Evolutionary conservation across 1,140 invertebrate genomes (phyloP).

Genomic region (Telenomus remus): DNA sequence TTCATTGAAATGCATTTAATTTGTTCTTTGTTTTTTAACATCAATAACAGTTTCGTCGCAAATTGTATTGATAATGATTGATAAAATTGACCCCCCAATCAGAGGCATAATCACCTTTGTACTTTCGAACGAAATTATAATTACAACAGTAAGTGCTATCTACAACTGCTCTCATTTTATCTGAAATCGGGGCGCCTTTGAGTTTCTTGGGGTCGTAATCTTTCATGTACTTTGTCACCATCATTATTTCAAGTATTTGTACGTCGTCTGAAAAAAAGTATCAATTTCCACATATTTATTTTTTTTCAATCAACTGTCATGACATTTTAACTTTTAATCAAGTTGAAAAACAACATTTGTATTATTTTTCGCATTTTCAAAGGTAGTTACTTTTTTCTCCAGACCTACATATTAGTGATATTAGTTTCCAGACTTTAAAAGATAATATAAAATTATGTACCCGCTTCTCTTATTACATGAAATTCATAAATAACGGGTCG

Average conservation of each 20-base stretch:
- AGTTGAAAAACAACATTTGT: no score
- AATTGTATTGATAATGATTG: constrained; percentile 18
- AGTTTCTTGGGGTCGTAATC: background rate
- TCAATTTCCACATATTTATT: no score
- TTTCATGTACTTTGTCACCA: constrained; percentile 10
- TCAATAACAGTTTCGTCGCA: background rate
- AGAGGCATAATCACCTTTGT: constrained; percentile 27
- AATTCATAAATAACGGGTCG: constrained; percentile 5
- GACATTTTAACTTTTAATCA: no score
- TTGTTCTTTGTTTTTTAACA: background rate
- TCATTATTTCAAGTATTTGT: constrained; percentile 17
- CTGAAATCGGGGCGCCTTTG: background rate
- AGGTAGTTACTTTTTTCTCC: no score
- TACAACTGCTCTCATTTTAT: constrained; percentile 2
- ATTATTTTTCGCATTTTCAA: no score
- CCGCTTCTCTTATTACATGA: constrained; percentile 4
- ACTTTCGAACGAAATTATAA: constrained; percentile 39
- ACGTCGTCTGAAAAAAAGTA: constrained; percentile 20
- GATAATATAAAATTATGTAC: no score
- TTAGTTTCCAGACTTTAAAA: no score
- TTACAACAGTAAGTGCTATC: constrained; percentile 10
- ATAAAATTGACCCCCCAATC: constrained; percentile 39
- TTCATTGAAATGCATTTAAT: no score
- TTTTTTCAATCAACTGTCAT: no score
- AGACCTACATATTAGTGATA: no score